Evolutionary conservation across 2,888 invertebrate genomes (phyloP), one percentile per base, ranked within the genome.

Genomic region (Nowickia ferox): DNA sequence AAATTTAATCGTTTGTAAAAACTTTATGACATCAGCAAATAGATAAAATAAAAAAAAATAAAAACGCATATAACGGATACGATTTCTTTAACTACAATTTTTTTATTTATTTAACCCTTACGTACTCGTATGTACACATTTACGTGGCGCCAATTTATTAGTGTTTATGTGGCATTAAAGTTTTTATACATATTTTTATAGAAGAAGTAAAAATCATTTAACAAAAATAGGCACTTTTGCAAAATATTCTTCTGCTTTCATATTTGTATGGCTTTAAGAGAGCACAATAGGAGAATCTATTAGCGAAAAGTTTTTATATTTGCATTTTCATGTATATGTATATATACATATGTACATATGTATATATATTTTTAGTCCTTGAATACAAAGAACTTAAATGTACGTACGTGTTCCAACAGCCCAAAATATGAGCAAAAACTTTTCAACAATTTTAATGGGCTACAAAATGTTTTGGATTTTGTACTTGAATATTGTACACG

Each of bases 1-100:
- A 69, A 84, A 78, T 68, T 84, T 74, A 84, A 84, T 84, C 84
- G 84, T 57, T 78, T 78, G 78, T 78, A 78, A 84, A 84, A 84
- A 63, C 61, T 61, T 78, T 78, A 78, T 74, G 72, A 53, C 59
- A 78, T 68, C 59, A 78, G 72, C 57, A 66, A 22, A 74, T 78
- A 57, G 65, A 72, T 51, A 61, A 61, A 59, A 84, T 53, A 53
- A 68, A 66, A 61, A 72, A 66, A n/a, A n/a, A n/a, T n/a, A n/a
- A n/a, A n/a, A n/a, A n/a, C n/a, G n/a, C n/a, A n/a, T n/a, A n/a
- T n/a, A n/a, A 44, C n/a, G 44, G 44, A 40, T 61, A n/a, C 46
- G 55, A 63, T 59, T 66, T 59, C 55, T 66, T 78, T 48, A 59
- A 38, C 19, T 48, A 40, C 5, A 42, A 11, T 48, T 13, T 61